A percentile compares a stretch with the other conserved stretches of the same genome.
Conservation (phyloP, 2,113 vertebrate species). For the Numida meleagris region DNA sequence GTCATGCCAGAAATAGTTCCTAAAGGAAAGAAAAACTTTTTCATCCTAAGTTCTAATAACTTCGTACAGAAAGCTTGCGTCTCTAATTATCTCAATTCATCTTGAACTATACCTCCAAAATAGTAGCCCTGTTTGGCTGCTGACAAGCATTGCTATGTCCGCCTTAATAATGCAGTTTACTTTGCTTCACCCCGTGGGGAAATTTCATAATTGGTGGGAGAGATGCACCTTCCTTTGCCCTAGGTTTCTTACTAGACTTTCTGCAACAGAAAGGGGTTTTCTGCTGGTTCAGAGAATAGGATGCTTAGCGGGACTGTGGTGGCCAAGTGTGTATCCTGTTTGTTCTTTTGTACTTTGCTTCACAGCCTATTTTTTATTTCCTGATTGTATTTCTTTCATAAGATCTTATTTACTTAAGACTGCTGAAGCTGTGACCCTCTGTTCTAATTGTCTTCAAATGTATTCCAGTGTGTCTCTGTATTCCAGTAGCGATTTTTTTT, state of each 20-base stretch:
- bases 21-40: background rate
- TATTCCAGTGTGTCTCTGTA: background rate
- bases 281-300: background rate
- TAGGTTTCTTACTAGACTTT: background rate
- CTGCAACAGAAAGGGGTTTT: background rate
- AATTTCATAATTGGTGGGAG: background rate
- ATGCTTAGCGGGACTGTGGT: background rate
- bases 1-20: slow-evolving; percentile 11
- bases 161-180: background rate
- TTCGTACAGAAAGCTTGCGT: background rate
- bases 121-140: background rate
- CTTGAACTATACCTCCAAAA: background rate
- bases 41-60: background rate
- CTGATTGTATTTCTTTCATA: background rate
- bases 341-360: background rate
- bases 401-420: background rate
- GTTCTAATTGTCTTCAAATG: background rate
- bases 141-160: background rate
- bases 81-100: background rate
- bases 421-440: background rate
- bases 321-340: background rate
- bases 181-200: background rate
- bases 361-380: background rate
- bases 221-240: background rate
- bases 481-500: background rate